Percentiles rank a stretch among this genome's conserved stretches.
These are phyloP conservation scores for Centrocercus urophasianus DNA, from an alignment of 2,113 vertebrate species.

Conservation along the genomic window DNA sequence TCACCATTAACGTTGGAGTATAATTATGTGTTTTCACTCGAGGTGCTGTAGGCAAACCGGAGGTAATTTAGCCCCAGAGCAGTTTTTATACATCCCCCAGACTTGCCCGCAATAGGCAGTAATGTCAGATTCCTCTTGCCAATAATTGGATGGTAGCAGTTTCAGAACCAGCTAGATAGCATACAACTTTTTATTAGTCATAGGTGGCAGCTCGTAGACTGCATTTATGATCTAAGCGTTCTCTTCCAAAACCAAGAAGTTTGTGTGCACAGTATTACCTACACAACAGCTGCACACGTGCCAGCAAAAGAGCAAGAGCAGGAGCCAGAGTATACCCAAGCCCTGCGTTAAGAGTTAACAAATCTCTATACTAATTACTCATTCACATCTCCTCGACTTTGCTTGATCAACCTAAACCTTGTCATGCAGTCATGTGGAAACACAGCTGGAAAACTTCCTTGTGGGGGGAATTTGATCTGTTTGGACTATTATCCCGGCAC, in stretches of 20 bases:
- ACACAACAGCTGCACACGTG: background rate
- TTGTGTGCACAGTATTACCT: background rate
- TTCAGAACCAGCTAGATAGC: background rate
- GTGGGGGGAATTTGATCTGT: slow-evolving; percentile 15
- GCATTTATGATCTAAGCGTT: background rate
- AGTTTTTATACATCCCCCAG: slow-evolving; percentile 44
- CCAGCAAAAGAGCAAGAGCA: background rate
- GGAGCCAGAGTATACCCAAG: background rate
- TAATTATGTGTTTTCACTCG: slow-evolving; percentile 41
- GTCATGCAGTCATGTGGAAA: slow-evolving; percentile 50
- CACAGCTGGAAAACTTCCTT: slow-evolving; percentile 50
- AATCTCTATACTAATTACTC: slow-evolving; percentile 10
- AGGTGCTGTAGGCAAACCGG: slow-evolving; percentile 46
- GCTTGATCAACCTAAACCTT: slow-evolving; percentile 10
- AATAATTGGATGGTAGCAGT: background rate
- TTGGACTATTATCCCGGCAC: slow-evolving; percentile 48
- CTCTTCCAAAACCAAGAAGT: background rate
- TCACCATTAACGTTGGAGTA: background rate
- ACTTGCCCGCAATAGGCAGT: background rate
- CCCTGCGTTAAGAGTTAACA: background rate
- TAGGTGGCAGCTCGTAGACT: background rate
- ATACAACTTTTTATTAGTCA: background rate
- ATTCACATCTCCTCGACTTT: background rate
- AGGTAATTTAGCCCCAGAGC: background rate
- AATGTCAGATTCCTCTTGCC: background rate